Percentiles rank a stretch among this genome's conserved stretches.
These are phyloP conservation scores for Chesias legatella DNA, from an alignment of 2,888 invertebrate species.

Conservation along the genomic window DNA sequence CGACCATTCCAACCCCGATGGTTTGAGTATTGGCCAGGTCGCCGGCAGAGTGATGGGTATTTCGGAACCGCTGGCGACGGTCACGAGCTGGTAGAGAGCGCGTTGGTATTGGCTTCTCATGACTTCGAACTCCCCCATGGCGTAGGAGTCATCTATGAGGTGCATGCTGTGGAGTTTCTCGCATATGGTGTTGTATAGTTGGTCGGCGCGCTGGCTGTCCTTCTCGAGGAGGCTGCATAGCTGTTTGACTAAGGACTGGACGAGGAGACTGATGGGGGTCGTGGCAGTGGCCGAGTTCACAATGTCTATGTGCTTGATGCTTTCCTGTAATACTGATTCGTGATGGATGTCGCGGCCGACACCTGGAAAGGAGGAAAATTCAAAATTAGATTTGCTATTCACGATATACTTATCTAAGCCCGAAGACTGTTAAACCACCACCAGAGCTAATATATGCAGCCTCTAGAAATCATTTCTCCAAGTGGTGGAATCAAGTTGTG, in stretches of 20 bases:
- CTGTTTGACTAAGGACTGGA: constrained; percentile 85
- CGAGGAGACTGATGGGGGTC: constrained; percentile 84
- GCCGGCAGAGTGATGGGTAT: constrained; percentile 70
- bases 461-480: no score
- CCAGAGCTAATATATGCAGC: no score
- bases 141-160: constrained; percentile 85
- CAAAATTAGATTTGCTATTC: background rate
- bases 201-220: constrained; percentile 78
- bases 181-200: constrained; percentile 84
- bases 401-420: no score
- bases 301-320: constrained; percentile 60
- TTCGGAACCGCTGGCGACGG: constrained; percentile 79
- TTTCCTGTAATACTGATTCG: constrained; percentile 57
- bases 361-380: constrained; percentile 47
- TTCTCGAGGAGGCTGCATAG: constrained; percentile 83
- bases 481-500: no score
- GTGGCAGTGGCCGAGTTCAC: constrained; percentile 59
- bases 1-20: constrained; percentile 81
- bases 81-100: constrained; percentile 83
- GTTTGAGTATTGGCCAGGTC: constrained; percentile 74
- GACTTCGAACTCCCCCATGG: constrained; percentile 84
- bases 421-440: no score
- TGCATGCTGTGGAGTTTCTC: constrained; percentile 84
- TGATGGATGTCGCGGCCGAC: constrained; percentile 48
- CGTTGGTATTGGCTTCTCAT: constrained; percentile 85